These are phyloP conservation scores for Listrodromus nycthemerus DNA, from an alignment of 2,888 invertebrate genomes.

Conservation along the genomic window DNA sequence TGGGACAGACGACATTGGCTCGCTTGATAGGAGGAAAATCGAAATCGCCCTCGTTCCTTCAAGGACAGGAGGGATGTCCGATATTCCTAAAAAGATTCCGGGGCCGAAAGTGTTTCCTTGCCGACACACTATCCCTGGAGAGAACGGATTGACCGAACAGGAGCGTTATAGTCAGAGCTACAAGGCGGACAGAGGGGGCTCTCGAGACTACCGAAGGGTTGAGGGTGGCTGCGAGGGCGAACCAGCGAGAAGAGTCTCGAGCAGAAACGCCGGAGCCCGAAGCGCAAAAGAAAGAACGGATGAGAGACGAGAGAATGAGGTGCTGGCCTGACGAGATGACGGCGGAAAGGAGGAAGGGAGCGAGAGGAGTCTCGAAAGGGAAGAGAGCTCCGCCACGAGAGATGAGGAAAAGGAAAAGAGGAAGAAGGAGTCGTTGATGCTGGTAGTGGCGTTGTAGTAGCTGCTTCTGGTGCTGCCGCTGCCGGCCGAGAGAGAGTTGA, in stretches of 20 bases:
- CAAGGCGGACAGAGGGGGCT: constrained; percentile 62
- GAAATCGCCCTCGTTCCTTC: not conserved
- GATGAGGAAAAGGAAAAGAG: constrained; percentile 59
- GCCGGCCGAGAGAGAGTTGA: constrained; percentile 63
- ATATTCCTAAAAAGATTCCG: constrained; percentile 12
- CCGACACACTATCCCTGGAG: not conserved
- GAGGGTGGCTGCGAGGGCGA: constrained; percentile 68
- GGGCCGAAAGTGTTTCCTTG: constrained; percentile 5
- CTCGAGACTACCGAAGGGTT: constrained; percentile 56
- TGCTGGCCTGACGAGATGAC: constrained; percentile 61
- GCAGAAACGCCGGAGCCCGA: constrained; percentile 63
- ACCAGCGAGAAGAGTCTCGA: constrained; percentile 63
- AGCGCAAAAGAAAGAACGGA: constrained; percentile 71
- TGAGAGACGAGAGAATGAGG: constrained; percentile 67
- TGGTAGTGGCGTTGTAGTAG: constrained; percentile 59
- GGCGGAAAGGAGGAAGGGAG: constrained; percentile 67
- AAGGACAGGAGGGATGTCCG: constrained; percentile 6
- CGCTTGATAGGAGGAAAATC: constrained; percentile 59
- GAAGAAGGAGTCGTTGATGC: constrained; percentile 65
- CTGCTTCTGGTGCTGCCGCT: constrained; percentile 57
- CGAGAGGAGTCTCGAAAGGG: constrained; percentile 66
- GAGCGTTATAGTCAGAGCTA: constrained; percentile 52
- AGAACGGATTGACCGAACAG: constrained; percentile 56
- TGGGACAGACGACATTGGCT: constrained; percentile 73
- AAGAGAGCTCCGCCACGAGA: constrained; percentile 58